Conservation (phyloP, 1,140 invertebrate genomes). For the Bradysia coprophila region DNA sequence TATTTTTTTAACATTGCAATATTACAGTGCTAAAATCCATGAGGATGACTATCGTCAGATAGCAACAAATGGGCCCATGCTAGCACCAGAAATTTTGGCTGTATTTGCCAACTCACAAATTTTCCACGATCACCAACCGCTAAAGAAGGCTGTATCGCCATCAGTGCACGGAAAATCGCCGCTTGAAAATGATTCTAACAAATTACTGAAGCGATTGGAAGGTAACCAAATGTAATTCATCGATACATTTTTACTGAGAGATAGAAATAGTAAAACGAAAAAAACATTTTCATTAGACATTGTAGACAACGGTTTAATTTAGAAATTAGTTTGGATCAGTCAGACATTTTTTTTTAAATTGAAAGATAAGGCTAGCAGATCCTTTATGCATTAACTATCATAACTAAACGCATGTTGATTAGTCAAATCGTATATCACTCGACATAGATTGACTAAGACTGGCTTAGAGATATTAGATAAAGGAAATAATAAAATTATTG, state of each 20-base stretch:
- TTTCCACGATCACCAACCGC: constrained; percentile 22
- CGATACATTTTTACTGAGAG: not conserved
- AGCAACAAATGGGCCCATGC: constrained; percentile 19
- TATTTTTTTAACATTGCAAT: not conserved
- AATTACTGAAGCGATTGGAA: constrained; percentile 18
- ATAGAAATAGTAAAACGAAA: not conserved
- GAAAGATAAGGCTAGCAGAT: not conserved
- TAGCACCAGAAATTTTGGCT: constrained; percentile 20
- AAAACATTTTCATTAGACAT: not conserved
- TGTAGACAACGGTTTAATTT: not conserved
- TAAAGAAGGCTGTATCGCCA: constrained; percentile 14
- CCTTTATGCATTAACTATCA: not conserved
- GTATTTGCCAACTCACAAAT: constrained; percentile 24
- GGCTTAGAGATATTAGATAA: too few species aligned
- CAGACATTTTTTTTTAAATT: not conserved
- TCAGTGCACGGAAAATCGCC: constrained; percentile 16
- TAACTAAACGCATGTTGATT: too few species aligned
- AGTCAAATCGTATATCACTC: too few species aligned
- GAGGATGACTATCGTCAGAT: constrained; percentile 22
- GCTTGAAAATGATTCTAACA: constrained; percentile 5
- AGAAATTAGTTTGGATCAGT: not conserved
- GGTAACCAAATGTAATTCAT: constrained; percentile 11
- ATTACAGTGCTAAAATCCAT: constrained; percentile 16
- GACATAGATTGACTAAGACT: too few species aligned
- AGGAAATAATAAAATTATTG: too few species aligned